Conservation (phyloP, 2,888 invertebrate genomes). For the Oasisia sp. region DNA sequence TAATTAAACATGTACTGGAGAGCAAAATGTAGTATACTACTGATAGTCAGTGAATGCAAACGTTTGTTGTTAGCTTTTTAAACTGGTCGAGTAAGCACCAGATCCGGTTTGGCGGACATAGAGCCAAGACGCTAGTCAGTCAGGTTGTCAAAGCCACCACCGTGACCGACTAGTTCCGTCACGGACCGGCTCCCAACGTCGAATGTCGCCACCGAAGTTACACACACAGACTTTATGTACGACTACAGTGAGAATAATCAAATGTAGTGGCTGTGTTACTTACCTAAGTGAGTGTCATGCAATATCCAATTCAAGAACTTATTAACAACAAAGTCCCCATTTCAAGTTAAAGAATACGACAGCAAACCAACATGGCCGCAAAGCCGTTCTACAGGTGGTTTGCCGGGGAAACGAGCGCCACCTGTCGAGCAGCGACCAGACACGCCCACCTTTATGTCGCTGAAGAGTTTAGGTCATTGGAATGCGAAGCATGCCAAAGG, state of each 20-base stretch:
- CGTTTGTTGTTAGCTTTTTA: background rate
- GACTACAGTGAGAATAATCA: background rate
- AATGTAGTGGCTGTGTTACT: background rate
- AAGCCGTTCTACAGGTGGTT: slow-evolving; percentile 17
- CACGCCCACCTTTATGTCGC: slow-evolving; percentile 13
- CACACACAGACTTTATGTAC: background rate
- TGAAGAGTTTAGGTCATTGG: background rate
- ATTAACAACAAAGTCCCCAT: slow-evolving; percentile 17
- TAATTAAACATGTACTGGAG: too few relatives aligned
- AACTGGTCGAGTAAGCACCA: background rate
- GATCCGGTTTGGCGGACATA: slow-evolving; percentile 7
- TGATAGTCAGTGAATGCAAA: too few relatives aligned
- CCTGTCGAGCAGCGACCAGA: background rate
- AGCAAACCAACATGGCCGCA: slow-evolving; percentile 13
- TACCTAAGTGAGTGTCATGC: slow-evolving; percentile 17
- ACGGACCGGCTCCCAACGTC: background rate
- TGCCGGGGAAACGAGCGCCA: slow-evolving; percentile 17
- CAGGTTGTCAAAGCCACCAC: background rate
- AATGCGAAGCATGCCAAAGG: slow-evolving; percentile 3
- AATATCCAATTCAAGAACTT: slow-evolving; percentile 1
- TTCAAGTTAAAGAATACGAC: slow-evolving; percentile 17
- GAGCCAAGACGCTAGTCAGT: background rate
- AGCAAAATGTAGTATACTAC: too few relatives aligned
- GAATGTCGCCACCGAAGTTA: slow-evolving; percentile 12
- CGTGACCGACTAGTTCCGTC: background rate